These are phyloP conservation scores for Yoshiicerus persimilis DNA, from an alignment of 1,140 invertebrate genomes.

Conservation along the genomic window DNA sequence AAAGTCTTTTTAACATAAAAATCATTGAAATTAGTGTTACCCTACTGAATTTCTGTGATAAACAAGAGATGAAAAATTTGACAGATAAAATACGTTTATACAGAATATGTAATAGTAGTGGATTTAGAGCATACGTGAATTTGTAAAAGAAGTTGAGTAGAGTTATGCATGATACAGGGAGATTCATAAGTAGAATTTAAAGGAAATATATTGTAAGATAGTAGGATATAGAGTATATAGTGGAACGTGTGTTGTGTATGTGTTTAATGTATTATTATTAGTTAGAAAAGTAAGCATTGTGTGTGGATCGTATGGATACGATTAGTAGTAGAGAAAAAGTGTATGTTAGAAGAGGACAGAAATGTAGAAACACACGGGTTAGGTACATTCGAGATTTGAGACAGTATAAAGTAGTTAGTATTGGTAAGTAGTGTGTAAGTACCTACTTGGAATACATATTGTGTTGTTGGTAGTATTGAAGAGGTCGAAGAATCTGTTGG, in stretches of 20 bases:
- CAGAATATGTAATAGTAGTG: neutral
- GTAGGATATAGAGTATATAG: neutral
- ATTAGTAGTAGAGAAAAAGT: neutral
- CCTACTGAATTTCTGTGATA: too few relatives aligned
- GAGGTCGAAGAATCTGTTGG: conserved; percentile 18
- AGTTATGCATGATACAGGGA: too few relatives aligned
- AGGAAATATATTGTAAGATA: neutral
- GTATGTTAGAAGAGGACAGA: neutral
- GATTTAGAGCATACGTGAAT: neutral
- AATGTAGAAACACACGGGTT: neutral
- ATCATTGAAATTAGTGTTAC: too few relatives aligned
- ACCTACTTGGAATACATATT: neutral
- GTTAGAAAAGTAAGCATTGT: neutral
- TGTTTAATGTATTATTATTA: neutral
- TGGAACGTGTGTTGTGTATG: neutral
- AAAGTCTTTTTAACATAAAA: too few relatives aligned
- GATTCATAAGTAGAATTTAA: neutral
- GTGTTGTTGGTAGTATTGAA: neutral
- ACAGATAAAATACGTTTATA: neutral
- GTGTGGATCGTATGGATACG: neutral
- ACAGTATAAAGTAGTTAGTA: neutral
- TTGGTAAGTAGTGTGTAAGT: neutral
- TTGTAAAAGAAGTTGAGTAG: neutral
- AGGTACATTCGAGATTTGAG: neutral
- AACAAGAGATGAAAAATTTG: too few relatives aligned